phyloP scores from a whole-genome alignment of 2,888 invertebrate genomes.

The Agriopis aurantiaria region DNA sequence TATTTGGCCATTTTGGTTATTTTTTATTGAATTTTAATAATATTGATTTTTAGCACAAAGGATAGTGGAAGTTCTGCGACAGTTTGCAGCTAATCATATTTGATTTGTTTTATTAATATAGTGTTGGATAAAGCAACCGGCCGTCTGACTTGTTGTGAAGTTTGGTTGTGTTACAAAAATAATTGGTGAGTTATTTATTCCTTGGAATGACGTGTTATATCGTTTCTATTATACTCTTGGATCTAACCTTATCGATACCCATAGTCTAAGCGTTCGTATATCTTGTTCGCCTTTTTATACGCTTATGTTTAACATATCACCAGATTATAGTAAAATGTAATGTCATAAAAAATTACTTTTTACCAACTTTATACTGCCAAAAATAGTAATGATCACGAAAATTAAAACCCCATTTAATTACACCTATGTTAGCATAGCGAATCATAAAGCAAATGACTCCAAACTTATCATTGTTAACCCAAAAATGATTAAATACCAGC shows the following conservation, averaged over 20 bases:
- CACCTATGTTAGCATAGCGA: too few relatives aligned
- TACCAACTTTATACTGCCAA: too few relatives aligned
- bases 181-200: slow-evolving; percentile 65
- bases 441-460: too few relatives aligned
- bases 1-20: slow-evolving; percentile 69
- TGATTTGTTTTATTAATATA: slow-evolving; percentile 6
- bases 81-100: slow-evolving; percentile 31
- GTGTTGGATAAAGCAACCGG: slow-evolving; percentile 29
- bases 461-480: too few relatives aligned
- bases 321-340: too few relatives aligned
- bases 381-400: too few relatives aligned
- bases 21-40: slow-evolving; percentile 59
- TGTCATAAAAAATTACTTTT: too few relatives aligned
- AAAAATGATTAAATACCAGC: too few relatives aligned
- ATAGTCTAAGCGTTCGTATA: not conserved
- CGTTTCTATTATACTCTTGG: not conserved
- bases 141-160: slow-evolving; percentile 20
- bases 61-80: slow-evolving; percentile 46
- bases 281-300: not conserved
- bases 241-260: slow-evolving; percentile 28
- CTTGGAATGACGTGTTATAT: slow-evolving; percentile 72
- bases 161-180: slow-evolving; percentile 42
- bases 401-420: too few relatives aligned
- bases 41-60: slow-evolving; percentile 71
- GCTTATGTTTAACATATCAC: too few relatives aligned